Conservation (phyloP, 1,140 invertebrate genomes). For the Zaprionus kolodkinae region DNA sequence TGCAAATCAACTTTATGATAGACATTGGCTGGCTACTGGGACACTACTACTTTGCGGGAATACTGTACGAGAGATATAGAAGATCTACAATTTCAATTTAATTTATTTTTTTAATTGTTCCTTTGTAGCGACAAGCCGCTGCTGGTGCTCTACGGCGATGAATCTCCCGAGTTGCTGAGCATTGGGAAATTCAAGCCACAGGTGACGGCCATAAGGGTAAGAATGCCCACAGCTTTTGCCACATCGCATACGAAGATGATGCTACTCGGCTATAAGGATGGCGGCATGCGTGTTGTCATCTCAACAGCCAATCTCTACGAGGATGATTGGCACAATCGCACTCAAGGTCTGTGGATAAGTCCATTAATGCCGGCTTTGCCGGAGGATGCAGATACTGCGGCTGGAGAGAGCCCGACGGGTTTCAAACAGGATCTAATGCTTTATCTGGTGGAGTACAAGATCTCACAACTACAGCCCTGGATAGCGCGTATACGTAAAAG, state of each 20-base stretch:
- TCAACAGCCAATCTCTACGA: conserved; percentile 96
- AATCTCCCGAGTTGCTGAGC: conserved; percentile 86
- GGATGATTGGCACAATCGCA: conserved; percentile 96
- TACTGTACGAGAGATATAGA: conserved; percentile 85
- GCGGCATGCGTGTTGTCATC: conserved; percentile 92
- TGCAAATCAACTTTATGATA: conserved; percentile 97
- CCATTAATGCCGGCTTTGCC: conserved; percentile 89
- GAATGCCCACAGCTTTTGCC: conserved; percentile 92
- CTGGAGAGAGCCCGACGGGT: conserved; percentile 92
- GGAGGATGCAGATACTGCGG: conserved; percentile 85
- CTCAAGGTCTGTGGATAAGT: conserved; percentile 97
- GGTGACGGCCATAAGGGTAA: conserved; percentile 88
- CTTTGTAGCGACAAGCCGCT: conserved; percentile 88
- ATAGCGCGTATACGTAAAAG: conserved; percentile 89
- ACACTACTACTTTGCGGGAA: conserved; percentile 87
- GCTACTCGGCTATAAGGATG: conserved; percentile 92
- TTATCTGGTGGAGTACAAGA: conserved; percentile 92
- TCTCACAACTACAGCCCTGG: conserved; percentile 89
- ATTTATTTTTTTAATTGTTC: not conserved
- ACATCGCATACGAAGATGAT: conserved; percentile 98
- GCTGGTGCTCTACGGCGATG: conserved; percentile 92
- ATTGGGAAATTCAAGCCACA: conserved; percentile 86
- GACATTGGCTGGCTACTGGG: conserved; percentile 92
- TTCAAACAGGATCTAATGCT: conserved; percentile 94
- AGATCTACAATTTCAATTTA: not conserved